A percentile compares a stretch with the other conserved stretches of the same genome.
phyloP scores from a whole-genome alignment of 2,113 vertebrate genomes.

The Climacteris rufus region DNA sequence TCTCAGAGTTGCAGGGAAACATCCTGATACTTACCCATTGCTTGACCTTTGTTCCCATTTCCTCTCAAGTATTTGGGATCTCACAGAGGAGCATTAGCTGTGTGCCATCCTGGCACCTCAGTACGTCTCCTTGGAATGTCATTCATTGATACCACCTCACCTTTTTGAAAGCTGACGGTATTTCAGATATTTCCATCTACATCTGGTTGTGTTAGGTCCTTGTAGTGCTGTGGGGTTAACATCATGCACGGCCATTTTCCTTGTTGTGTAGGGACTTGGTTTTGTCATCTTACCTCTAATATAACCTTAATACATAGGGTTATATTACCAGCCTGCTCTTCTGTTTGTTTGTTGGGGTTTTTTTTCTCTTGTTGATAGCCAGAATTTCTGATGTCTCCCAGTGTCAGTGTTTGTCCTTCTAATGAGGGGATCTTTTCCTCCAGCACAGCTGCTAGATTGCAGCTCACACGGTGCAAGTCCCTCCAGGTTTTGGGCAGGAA shows the following conservation, averaged over 20 bases:
- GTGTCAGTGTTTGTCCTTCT: neutral
- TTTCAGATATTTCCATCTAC: neutral
- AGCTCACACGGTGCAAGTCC: neutral
- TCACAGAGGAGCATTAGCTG: neutral
- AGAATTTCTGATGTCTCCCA: neutral
- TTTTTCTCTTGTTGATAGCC: neutral
- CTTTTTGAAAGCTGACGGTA: neutral
- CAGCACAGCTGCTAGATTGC: neutral
- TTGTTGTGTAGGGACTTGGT: neutral
- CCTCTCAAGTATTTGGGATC: neutral
- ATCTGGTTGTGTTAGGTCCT: neutral
- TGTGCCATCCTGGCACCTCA: neutral
- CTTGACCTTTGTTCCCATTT: neutral
- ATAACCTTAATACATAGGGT: neutral
- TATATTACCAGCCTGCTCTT: neutral
- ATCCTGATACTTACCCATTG: neutral
- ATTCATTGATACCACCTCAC: neutral
- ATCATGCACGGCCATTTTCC: neutral
- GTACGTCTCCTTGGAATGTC: neutral
- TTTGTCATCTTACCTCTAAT: neutral
- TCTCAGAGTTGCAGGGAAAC: neutral
- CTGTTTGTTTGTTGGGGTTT: neutral
- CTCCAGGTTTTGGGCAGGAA: constrained; percentile 2
- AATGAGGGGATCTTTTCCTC: neutral
- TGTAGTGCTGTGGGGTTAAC: neutral